Conservation (phyloP, 2,113 vertebrate species). For the Rutilus rutilus region DNA sequence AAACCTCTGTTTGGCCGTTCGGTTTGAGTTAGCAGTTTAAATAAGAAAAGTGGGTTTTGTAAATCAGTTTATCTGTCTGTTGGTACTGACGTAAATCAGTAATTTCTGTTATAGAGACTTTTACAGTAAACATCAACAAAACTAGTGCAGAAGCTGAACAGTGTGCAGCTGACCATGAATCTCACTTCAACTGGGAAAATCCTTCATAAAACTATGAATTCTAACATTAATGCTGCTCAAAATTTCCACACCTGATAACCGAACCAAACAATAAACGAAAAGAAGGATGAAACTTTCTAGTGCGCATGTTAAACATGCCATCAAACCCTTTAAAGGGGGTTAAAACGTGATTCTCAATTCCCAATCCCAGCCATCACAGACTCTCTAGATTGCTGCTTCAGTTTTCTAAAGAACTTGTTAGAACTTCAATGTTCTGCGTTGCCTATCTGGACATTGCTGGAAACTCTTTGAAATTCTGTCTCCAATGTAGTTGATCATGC, state of each 20-base stretch:
- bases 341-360: background rate
- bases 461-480: background rate
- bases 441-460: background rate
- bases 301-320: too few relatives aligned
- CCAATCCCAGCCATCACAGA: background rate
- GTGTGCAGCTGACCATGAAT: background rate
- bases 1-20: background rate
- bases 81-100: constrained; percentile 26
- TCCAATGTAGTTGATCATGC: background rate
- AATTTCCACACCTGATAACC: background rate
- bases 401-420: background rate
- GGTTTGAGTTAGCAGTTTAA: constrained; percentile 26
- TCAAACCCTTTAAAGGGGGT: background rate
- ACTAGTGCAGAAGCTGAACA: background rate
- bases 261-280: background rate
- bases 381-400: background rate
- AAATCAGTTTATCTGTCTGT: constrained; percentile 8
- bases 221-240: background rate
- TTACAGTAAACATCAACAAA: background rate
- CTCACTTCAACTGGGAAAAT: background rate
- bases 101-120: background rate
- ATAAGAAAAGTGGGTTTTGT: constrained; percentile 45
- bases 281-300: background rate
- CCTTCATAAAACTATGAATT: background rate
- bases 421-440: background rate